Evolutionary conservation across 2,113 vertebrate species (phyloP), one percentile per base, ranked within the genome.

Genomic region (Myiagra hebetior): DNA sequence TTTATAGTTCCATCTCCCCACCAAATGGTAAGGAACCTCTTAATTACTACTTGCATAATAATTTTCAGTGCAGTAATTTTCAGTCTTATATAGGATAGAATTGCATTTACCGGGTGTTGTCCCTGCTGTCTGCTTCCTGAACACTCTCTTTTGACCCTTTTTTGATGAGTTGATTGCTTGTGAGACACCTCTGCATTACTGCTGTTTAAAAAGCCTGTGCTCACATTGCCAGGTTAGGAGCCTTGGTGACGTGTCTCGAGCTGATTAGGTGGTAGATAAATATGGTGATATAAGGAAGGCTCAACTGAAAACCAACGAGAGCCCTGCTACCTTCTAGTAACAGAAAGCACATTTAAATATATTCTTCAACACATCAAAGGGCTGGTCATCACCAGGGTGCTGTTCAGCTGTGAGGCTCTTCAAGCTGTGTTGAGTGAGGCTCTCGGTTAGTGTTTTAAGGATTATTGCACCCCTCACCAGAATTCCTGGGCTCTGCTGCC

Each of bases 101-200:
- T 12, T 93, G 69, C 44, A 68, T 85, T 49, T 93, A 33, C 72
- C 92, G 94, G 96, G 87, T 91, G 74, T 33, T 91, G 52, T 13
- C 90, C 86, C 52, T 69, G 41, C 46, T 85, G 24, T 56, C 20
- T 92, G 56, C 81, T 93, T 96, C 85, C 85, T 77, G 41, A 86
- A 73, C 67, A 86, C 84, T 85, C 31, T 75, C 41, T 77, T 91
- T 73, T 21, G 47, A 84, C 49, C 65, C 42, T 52, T 82, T 89
- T 93, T 81, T 73, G 80, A 84, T 67, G 63, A 93, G 87, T 42
- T 92, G 59, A 72, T 44, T 90, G 70, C 83, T 92, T 75, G 23
- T 79, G 83, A 90, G 91, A 87, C 77, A 92, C 85, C 65, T 88
- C 42, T 79, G 69, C 93, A 70, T 93, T 90, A 73, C 13, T 27